These are phyloP conservation scores for Chrysomela aeneicollis DNA, from an alignment of 2,888 invertebrate genomes.

Conservation along the genomic window DNA sequence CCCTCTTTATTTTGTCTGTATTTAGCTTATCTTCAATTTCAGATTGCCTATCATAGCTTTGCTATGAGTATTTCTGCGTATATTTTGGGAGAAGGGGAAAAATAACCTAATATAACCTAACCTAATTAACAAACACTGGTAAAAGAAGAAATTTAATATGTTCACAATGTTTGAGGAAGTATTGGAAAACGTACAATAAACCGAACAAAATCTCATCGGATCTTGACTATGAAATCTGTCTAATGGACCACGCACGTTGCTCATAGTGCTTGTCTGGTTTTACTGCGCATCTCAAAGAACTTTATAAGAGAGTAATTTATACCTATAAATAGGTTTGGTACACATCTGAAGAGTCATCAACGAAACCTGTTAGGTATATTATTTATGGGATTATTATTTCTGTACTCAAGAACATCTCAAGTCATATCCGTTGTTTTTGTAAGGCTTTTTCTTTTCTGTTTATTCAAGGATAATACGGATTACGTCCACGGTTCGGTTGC, in stretches of 20 bases:
- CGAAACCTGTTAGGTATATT: not conserved
- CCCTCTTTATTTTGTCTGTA: not conserved
- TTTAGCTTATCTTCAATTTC: no score
- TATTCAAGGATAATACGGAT: not conserved
- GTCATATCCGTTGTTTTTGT: conserved; percentile 1
- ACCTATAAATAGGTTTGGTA: conserved; percentile 2
- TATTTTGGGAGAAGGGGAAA: no score
- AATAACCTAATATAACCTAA: no score
- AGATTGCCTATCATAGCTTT: no score
- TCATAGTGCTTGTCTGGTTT: not conserved
- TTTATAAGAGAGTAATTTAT: not conserved
- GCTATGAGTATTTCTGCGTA: no score
- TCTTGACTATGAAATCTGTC: no score
- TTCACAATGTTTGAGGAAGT: no score
- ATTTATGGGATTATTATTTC: not conserved
- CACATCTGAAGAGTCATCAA: not conserved
- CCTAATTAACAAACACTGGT: no score
- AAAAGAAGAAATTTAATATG: no score
- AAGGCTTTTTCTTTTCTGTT: not conserved
- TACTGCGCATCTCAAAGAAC: not conserved
- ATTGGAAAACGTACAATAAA: no score
- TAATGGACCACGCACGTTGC: not conserved
- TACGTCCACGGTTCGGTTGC: not conserved
- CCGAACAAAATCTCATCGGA: no score
- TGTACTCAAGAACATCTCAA: conserved; percentile 2